These are phyloP conservation scores for Drosophila meridiana DNA, from an alignment of 2,888 invertebrate species.

Conservation along the genomic window DNA sequence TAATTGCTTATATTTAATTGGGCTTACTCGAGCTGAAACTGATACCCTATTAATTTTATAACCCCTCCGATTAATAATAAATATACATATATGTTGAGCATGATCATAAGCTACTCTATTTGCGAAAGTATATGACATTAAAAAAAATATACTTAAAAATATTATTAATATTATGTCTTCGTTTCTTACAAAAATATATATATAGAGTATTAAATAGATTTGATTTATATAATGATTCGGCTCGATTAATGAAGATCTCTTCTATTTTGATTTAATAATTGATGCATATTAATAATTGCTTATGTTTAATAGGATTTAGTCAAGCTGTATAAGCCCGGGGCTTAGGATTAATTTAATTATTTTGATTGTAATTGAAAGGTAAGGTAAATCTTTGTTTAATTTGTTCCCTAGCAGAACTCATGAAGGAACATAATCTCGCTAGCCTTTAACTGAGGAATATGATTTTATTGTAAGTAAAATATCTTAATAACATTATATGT, in stretches of 20 bases:
- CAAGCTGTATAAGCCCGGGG: neutral
- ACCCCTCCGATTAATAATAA: too few species aligned
- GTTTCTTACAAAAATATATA: neutral
- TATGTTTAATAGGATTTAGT: neutral
- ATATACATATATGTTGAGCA: neutral
- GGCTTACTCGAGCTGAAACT: neutral
- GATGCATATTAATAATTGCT: neutral
- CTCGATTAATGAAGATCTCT: neutral
- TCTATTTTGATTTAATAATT: neutral
- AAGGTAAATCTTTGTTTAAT: neutral
- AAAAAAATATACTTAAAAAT: neutral
- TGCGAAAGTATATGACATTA: neutral
- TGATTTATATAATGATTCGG: neutral
- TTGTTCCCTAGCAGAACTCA: neutral
- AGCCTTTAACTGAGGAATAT: neutral
- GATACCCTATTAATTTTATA: too few species aligned
- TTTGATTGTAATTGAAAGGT: neutral
- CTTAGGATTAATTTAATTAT: neutral
- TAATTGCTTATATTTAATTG: neutral
- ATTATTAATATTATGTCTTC: neutral
- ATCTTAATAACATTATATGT: constrained; percentile 68
- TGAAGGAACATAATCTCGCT: neutral
- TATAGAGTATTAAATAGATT: neutral
- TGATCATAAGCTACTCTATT: neutral
- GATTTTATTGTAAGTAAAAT: constrained; percentile 44